Evolutionary conservation across 2,797 vertebrate species (phyloP), one percentile per base, ranked within the genome.

Genomic region (Taenioides sp.): DNA sequence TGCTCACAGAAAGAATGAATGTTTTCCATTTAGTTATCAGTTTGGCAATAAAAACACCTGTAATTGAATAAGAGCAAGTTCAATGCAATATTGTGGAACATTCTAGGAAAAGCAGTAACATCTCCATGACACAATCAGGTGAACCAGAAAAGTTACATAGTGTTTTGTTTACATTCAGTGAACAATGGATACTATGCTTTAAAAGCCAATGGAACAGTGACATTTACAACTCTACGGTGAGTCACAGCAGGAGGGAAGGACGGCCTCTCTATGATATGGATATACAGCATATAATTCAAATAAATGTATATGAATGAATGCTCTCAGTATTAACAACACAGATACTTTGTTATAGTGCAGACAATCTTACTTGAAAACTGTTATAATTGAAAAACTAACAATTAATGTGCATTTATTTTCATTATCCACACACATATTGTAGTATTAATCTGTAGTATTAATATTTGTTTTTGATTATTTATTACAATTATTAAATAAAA

Each of bases 211-310:
- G 64, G 64, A 60, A 61, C 22, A 5, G 34, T 54, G 16, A 18
- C 25, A 23, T 67, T 58, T 62, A 49, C 34, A 16, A 40, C 23
- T 65, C 16, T 23, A 58, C 23, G 31, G 23, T 75, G 50, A 71
- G 67, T 67, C 50, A 52, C 22, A 17, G 17, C 28, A 20, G 47
- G 31, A 47, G 63, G 10, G 52, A 22, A 31, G 22, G 14, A 57
- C 3, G 52, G 58, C 58, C 9, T 16, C 27, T 60, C 58, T 7
- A 28, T 60, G 58, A 14, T 17, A 60, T 18, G 16, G 25, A 60
- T 59, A 28, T 27, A 2, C 25, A 31, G 5, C 27, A 58, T 57
- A 12, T 23, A 57, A 23, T 57, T 23, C 54, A 25, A n/a, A 57
- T 14, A 57, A 57, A 57, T 57, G 54, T 57, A 55, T 22, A 57